Evolutionary conservation across 2,797 vertebrate genomes (phyloP).

Genomic region (Phoxinus dragarum): DNA sequence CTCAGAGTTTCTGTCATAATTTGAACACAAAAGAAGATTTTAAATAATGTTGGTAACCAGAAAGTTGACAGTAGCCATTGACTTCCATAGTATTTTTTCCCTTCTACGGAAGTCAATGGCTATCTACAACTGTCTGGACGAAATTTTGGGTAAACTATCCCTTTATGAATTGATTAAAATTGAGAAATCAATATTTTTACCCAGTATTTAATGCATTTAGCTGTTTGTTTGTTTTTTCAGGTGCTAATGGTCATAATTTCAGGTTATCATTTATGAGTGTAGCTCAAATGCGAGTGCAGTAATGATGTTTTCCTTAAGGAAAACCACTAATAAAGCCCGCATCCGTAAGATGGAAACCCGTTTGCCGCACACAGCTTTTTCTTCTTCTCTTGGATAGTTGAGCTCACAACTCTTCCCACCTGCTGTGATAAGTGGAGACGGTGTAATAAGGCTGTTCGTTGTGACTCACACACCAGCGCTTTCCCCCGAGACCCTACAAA

Average conservation of each 20-base stretch:
- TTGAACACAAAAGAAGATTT: too few species aligned
- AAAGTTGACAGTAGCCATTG: too few species aligned
- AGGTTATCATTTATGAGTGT: background rate
- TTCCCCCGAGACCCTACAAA: conserved; percentile 4
- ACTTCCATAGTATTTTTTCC: too few species aligned
- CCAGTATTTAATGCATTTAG: background rate
- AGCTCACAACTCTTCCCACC: background rate
- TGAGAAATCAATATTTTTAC: background rate
- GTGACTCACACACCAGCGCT: background rate
- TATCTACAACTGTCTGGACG: too few species aligned
- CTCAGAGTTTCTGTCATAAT: too few species aligned
- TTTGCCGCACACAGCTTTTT: background rate
- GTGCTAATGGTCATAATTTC: background rate
- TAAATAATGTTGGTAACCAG: too few species aligned
- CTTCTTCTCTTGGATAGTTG: background rate
- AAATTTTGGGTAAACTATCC: too few species aligned
- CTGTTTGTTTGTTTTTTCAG: background rate
- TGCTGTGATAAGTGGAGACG: conserved; percentile 14
- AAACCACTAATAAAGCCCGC: background rate
- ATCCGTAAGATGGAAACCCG: too few species aligned
- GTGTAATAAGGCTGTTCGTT: conserved; percentile 3
- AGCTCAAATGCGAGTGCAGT: too few species aligned
- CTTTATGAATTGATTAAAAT: too few species aligned
- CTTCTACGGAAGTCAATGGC: too few species aligned
- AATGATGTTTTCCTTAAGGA: too few species aligned